These are phyloP conservation scores for Oryzias celebensis DNA, from an alignment of 2,113 vertebrate genomes.

Conservation along the genomic window DNA sequence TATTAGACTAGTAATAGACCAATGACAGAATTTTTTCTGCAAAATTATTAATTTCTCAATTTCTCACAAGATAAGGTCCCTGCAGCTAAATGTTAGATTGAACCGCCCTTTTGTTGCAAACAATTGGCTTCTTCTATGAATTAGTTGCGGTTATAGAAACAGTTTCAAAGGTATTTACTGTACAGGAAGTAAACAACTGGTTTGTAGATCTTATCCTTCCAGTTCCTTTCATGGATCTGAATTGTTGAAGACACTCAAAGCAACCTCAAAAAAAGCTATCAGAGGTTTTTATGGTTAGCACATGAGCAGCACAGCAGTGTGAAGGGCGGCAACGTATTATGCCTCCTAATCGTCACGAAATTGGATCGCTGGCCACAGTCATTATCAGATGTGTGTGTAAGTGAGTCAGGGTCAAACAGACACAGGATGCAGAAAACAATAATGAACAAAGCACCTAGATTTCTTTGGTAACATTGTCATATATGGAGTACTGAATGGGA, in stretches of 20 bases:
- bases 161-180: background rate
- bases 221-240: slow-evolving; percentile 6
- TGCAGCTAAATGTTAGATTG: no score
- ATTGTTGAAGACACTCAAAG: slow-evolving; percentile 11
- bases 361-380: background rate
- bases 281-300: slow-evolving; percentile 13
- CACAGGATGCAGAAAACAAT: background rate
- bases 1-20: no score
- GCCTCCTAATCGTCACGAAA: slow-evolving; percentile 5
- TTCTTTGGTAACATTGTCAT: background rate
- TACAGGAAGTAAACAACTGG: background rate
- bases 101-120: no score
- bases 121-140: no score
- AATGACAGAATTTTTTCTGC: no score
- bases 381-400: slow-evolving; percentile 6
- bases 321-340: slow-evolving; percentile 10
- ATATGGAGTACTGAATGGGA: no score
- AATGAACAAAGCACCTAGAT: background rate
- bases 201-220: background rate
- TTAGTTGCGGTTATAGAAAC: background rate
- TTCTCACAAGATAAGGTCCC: no score
- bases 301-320: slow-evolving; percentile 5
- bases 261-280: slow-evolving; percentile 4
- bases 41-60: no score
- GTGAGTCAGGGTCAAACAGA: slow-evolving; percentile 3